phyloP scores from a whole-genome alignment of 2,797 vertebrate genomes.

The Clarias pachynema region DNA sequence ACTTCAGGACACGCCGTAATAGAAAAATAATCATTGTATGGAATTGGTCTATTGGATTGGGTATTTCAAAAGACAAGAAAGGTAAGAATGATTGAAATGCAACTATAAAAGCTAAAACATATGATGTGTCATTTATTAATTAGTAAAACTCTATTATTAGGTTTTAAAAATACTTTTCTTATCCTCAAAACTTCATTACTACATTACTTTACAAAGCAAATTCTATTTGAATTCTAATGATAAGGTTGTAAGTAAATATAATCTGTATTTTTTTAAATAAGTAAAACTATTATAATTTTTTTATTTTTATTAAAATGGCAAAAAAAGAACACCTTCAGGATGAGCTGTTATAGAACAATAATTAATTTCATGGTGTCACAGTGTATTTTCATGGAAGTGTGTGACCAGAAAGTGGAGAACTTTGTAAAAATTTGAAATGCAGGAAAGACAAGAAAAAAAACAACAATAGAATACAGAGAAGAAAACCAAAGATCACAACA shows the following conservation, averaged over 20 bases:
- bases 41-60: not conserved
- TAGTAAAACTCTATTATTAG: not conserved
- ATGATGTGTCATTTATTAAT: not conserved
- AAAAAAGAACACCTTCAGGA: not conserved
- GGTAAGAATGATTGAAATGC: not conserved
- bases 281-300: too few relatives aligned
- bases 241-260: too few relatives aligned
- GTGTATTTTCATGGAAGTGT: too few relatives aligned
- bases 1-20: not conserved
- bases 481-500: too few relatives aligned
- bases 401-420: conserved; percentile 20
- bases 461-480: not conserved
- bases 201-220: too few relatives aligned
- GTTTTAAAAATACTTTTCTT: too few relatives aligned
- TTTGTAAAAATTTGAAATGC: conserved; percentile 69
- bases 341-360: not conserved
- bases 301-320: not conserved
- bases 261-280: too few relatives aligned
- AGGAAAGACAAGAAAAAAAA: conserved; percentile 74
- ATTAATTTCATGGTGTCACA: not conserved
- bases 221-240: too few relatives aligned
- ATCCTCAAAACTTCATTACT: too few relatives aligned
- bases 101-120: not conserved
- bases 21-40: not conserved
- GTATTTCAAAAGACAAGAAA: not conserved